A percentile compares a stretch with the other conserved stretches of the same genome.
Evolutionary conservation across 2,888 invertebrate genomes (phyloP).

Genomic region (Cordilura impudica): DNA sequence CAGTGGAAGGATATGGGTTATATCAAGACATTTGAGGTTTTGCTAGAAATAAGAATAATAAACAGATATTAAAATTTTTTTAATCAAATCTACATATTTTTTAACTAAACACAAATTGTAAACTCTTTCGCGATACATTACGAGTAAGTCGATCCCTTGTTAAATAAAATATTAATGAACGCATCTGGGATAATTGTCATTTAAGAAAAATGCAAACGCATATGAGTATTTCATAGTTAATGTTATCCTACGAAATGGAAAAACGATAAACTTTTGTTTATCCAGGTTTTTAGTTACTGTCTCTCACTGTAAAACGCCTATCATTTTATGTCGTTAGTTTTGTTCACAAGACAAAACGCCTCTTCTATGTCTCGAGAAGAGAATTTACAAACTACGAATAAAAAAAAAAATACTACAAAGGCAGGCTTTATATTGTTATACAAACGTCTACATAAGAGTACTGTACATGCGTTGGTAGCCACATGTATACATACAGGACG

Average conservation of each 20-base stretch:
- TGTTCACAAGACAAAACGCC: slow-evolving; percentile 39
- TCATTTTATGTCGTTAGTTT: slow-evolving; percentile 41
- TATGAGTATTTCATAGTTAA: background rate
- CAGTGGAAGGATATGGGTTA: too few relatives aligned
- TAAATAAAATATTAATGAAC: too few relatives aligned
- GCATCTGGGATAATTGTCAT: background rate
- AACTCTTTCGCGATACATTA: too few relatives aligned
- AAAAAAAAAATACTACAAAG: background rate
- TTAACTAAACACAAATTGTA: too few relatives aligned
- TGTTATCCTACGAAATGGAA: slow-evolving; percentile 11
- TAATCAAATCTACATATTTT: too few relatives aligned
- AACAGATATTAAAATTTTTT: too few relatives aligned
- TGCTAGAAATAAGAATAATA: too few relatives aligned
- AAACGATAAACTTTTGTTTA: slow-evolving; percentile 1
- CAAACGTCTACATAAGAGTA: background rate
- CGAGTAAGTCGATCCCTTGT: too few relatives aligned
- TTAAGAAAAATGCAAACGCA: background rate
- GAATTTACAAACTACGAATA: background rate
- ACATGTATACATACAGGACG: slow-evolving; percentile 1
- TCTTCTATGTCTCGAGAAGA: slow-evolving; percentile 36
- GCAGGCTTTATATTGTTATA: background rate
- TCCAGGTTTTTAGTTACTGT: slow-evolving; percentile 28
- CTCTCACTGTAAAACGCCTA: slow-evolving; percentile 30
- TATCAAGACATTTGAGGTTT: too few relatives aligned
- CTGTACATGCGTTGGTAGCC: slow-evolving; percentile 37